These are phyloP conservation scores for Parazoanthus atlanticus DNA, from an alignment of 92 coral and sea anemone species.

Conservation along the genomic window DNA sequence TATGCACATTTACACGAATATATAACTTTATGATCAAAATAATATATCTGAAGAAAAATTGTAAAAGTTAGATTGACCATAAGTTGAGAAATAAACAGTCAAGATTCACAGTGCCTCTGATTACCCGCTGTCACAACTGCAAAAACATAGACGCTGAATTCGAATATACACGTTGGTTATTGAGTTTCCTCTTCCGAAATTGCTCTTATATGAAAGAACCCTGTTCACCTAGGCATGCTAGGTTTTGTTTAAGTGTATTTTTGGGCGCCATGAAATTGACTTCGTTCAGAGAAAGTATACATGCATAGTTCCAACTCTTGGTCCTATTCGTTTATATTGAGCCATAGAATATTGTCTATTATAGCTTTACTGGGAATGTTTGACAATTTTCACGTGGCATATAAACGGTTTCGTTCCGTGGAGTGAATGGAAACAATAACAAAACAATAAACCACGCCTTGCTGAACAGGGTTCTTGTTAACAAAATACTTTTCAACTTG, in stretches of 20 bases:
- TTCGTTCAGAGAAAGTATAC: constrained; percentile 7
- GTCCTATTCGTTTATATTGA: constrained; percentile 8
- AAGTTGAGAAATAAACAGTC: too few species aligned
- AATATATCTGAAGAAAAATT: too few species aligned
- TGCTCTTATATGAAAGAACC: constrained; percentile 1
- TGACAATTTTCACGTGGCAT: constrained; percentile 36
- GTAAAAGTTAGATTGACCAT: too few species aligned
- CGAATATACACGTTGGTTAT: too few species aligned
- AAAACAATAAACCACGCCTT: constrained; percentile 1
- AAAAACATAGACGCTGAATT: too few species aligned
- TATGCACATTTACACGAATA: too few species aligned
- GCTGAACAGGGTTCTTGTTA: constrained; percentile 26
- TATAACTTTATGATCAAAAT: too few species aligned
- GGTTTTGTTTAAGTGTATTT: constrained; percentile 22
- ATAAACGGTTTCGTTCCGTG: constrained; percentile 33
- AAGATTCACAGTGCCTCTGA: too few species aligned
- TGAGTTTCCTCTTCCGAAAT: too few species aligned
- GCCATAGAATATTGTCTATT: constrained; percentile 18
- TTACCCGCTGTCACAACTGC: too few species aligned
- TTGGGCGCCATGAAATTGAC: constrained; percentile 9
- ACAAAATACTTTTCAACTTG: too few species aligned
- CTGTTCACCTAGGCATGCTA: constrained; percentile 30
- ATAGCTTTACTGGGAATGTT: constrained; percentile 28
- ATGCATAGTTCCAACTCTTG: neutral
- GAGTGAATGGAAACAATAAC: constrained; percentile 34